Evolutionary conservation across 1,140 invertebrate species (phyloP), one percentile per base, ranked within the genome.

Genomic region (Paraescarpia echinospica): DNA sequence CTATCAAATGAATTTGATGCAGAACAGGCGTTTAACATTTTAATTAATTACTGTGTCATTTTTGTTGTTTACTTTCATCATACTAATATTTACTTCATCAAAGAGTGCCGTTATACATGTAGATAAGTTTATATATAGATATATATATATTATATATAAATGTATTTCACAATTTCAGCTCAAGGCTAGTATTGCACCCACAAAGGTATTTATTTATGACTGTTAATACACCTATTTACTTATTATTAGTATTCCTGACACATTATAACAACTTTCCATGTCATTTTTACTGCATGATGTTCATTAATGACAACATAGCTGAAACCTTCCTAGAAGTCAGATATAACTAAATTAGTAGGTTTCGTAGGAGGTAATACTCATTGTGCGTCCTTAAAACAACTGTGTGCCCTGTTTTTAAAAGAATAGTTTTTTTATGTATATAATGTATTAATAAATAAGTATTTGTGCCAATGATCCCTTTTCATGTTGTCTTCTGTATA

Each of bases 161-260:
- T 77, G 27, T 77, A 77, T 77, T 77, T 27, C 22, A 27, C 59
- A 77, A 77, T 77, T 77, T 77, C 59, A 77, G 59, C 59, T 77
- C 59, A 77, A 77, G 59, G 59, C 59, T 77, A 77, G 59, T 77
- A 77, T 77, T 77, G 59, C 59, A 77, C 59, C 59, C 59, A 77
- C 6, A 77, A 77, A 77, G 59, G 59, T 77, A 77, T 77, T 77
- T 77, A 77, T 77, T 77, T 77, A 77, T 77, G 27, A 77, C 59
- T 77, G 18, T 27, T 77, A 77, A 27, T 77, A 27, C 27, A 77
- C 59, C 22, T 77, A 77, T 31, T 77, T 77, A 77, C 59, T 77
- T 77, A 77, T 77, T 77, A 77, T 77, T 77, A 77, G 59, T 77
- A 77, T 77, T 77, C 59, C 59, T 77, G 22, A 22, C 59, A 77